Evolutionary conservation across 2,113 vertebrate genomes (phyloP), one percentile per base, ranked within the genome.

Genomic region (Notarius quadriscutis): DNA sequence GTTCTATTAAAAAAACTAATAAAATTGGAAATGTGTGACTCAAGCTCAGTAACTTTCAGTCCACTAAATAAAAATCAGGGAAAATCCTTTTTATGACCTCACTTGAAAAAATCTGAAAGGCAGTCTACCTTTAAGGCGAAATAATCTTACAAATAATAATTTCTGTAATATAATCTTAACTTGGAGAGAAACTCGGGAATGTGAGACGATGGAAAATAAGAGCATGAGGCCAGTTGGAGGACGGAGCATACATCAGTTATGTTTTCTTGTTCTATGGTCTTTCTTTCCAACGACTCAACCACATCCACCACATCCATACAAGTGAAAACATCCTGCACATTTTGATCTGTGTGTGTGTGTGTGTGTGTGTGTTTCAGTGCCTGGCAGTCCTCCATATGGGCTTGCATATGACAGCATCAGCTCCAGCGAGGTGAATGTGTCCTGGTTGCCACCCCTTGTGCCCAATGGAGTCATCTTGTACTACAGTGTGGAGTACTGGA

Each of bases 401-500:
- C 91, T 96, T 62, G 50, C 84, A 48, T 96, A 94, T 15, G 90
- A 94, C 84, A 95, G 93, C 7, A 89, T 96, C 88, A 95, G 94
- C 84, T 94, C 96, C 81, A 96, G 94, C 18, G 93, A 95, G 90
- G 95, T 96, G 81, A 94, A 95, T 17, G 90, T 96, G 82, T 95
- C 94, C 18, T 96, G 95, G 96, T 88, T 88, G 9, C 90, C 95
- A 48, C 95, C 96, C 34, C 84, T 95, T 79, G 85, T 92, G 30
- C 93, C 95, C 8, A 96, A 96, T 8, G 95, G 96, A 27, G 41
- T 95, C 89, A 94, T 96, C 84, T 89, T 93, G 48, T 93, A 93
- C 89, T 96, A 96, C 90, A 94, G 90, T 15, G 91, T 96, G 91
- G 92, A 94, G 88, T 88, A 95, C 60, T 95, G 95, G 95, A 96